Percentiles rank a stretch among this genome's conserved stretches.
Conservation (phyloP, 2,888 invertebrate species). For the Cerastoderma edule region DNA sequence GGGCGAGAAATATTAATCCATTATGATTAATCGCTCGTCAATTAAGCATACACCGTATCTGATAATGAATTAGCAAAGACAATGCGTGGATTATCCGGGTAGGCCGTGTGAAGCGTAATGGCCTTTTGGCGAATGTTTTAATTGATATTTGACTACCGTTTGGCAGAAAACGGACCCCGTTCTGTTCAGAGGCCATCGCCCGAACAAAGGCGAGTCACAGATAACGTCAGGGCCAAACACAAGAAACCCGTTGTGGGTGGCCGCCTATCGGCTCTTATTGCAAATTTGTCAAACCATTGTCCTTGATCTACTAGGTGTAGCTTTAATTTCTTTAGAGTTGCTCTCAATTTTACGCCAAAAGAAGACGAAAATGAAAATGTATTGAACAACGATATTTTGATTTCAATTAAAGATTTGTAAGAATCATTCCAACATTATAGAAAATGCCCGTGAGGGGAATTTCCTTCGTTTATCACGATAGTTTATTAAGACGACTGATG, state of each 20-base stretch:
- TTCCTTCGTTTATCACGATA: too few relatives aligned
- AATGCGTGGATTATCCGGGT: conserved; percentile 1
- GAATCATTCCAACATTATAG: too few relatives aligned
- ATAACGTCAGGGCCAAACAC: conserved; percentile 40
- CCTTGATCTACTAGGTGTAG: too few relatives aligned
- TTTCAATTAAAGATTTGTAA: too few relatives aligned
- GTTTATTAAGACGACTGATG: too few relatives aligned
- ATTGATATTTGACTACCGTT: conserved; percentile 39
- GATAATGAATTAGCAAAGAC: conserved; percentile 1
- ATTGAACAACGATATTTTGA: too few relatives aligned
- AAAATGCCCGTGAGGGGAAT: too few relatives aligned
- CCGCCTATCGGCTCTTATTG: conserved; percentile 17
- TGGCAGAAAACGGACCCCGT: conserved; percentile 15
- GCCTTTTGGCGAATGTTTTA: conserved; percentile 44
- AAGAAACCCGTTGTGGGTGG: conserved; percentile 53
- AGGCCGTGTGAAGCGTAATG: conserved; percentile 25
- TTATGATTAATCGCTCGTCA: conserved; percentile 5
- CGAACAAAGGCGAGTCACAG: conserved; percentile 21
- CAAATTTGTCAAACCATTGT: background rate
- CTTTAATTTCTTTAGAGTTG: too few relatives aligned
- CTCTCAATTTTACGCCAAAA: too few relatives aligned
- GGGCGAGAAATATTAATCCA: conserved; percentile 12
- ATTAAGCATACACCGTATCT: conserved; percentile 19
- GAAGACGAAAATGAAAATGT: too few relatives aligned
- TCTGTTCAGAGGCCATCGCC: conserved; percentile 5